A percentile compares a stretch with the other conserved stretches of the same genome.
Conservation (phyloP, 23 tunicate genomes). For the Aplidium turbinatum region DNA sequence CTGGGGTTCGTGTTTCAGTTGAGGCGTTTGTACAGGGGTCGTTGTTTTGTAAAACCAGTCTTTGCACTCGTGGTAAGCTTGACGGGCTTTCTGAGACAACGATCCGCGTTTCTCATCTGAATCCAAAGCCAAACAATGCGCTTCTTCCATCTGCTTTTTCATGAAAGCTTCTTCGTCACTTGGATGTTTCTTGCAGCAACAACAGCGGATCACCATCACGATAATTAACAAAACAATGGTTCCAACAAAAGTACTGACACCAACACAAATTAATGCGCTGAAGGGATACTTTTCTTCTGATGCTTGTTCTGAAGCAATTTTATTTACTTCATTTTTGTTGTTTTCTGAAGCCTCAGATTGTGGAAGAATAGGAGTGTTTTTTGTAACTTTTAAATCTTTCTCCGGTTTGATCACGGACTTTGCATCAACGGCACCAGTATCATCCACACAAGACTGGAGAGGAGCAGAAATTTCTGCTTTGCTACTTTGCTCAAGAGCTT, state of each 20-base stretch:
- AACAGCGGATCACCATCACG: neutral
- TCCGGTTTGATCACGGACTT: too few species aligned
- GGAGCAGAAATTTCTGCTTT: neutral
- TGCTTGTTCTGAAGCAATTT: too few species aligned
- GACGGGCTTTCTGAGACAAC: conserved; percentile 23
- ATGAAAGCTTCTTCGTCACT: conserved; percentile 13
- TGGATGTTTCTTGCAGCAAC: neutral
- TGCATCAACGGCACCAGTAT: neutral
- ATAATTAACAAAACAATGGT: conserved; percentile 9
- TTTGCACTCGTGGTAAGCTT: conserved; percentile 1
- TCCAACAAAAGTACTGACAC: conserved; percentile 16
- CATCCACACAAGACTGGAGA: neutral
- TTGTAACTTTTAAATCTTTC: too few species aligned
- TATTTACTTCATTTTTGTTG: too few species aligned
- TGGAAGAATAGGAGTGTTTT: too few species aligned
- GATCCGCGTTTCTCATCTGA: conserved; percentile 34
- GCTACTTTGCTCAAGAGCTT: neutral
- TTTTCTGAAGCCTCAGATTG: too few species aligned
- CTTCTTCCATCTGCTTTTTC: conserved; percentile 39
- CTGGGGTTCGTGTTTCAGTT: neutral
- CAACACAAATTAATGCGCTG: too few species aligned
- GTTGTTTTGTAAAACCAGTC: conserved; percentile 17
- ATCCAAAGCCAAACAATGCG: conserved; percentile 12
- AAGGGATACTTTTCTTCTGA: too few species aligned
- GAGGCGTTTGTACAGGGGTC: conserved; percentile 46